Base-by-base conservation (phyloP, 2,797 vertebrate species). In the Potorous gilbertii region DNA sequence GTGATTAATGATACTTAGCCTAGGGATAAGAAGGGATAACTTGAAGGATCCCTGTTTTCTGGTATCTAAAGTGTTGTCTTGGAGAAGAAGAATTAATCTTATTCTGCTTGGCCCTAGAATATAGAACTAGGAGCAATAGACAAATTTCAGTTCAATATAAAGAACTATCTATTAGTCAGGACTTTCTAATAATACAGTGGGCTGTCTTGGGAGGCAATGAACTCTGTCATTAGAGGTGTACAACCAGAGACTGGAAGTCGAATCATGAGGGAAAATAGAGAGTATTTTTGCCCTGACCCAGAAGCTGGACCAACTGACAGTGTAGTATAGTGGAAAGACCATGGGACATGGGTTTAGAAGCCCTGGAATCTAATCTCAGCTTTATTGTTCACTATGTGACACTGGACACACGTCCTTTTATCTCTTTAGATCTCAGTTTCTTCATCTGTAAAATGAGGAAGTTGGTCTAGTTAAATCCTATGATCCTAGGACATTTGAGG, bases 121-220 rank as follows among this genome's bases (percentile, higher is more conserved):
- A 91, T 18, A 87, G 91, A 94, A 55, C 34, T 50, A 91, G 92
- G 50, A 81, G 55, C 56, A 93, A 1, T 56, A 93, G 46, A 91
- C 92, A 46, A 62, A 54, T 34, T 18, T 90, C 56, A 31, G 59
- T 56, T 92, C 52, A 57, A 13, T 14, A 94, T 90, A 54, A 93
- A 93, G 54, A 90, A 6, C n/a, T 9, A 5, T 16, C 55, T 54
- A 9, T 46, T 91, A 56, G 0, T 11, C 27, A 93, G 13, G 18
- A 52, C 89, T 92, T n/a, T 74, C 52, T 34, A 92, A 29, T 28
- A 40, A 34, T 3, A 14, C 9, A 5, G 8, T 5, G 31, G 14
- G n/a, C 14, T 92, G 56, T 12, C n/a, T 6, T 31, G 34, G 27
- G 74, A 89, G 62, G 46, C 34, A 50, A 52, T 54, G 50, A 94